Evolutionary conservation across 2,888 invertebrate genomes (phyloP).

Genomic region (Eristalinus sepulchralis): DNA sequence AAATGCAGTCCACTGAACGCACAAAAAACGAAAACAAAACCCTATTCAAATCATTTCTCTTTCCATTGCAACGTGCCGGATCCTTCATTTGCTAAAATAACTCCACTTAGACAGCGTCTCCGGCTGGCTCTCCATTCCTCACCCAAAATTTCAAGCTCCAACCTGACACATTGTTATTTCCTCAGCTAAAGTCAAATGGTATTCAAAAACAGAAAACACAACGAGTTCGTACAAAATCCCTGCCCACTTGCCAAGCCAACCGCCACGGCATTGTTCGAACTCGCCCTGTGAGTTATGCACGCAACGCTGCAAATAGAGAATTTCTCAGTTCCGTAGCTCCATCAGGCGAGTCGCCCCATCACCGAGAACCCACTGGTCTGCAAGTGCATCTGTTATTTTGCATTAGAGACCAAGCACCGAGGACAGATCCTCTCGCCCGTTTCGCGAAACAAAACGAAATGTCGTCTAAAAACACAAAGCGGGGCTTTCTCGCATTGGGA

Average conservation of each 20-base stretch:
- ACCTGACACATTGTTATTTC: neutral
- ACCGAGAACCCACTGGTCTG: conserved; percentile 19
- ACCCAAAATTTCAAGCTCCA: neutral
- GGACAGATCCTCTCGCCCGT: neutral
- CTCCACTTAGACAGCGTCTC: neutral
- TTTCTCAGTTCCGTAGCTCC: neutral
- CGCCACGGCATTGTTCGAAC: conserved; percentile 10
- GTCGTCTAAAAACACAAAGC: conserved; percentile 1
- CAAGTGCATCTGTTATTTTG: conserved; percentile 51
- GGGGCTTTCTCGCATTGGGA: neutral
- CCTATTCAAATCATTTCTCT: neutral
- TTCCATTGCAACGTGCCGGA: neutral
- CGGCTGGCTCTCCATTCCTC: neutral
- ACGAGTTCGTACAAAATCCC: neutral
- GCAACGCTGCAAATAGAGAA: conserved; percentile 15
- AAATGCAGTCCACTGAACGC: neutral
- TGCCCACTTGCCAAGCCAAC: neutral
- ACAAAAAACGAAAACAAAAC: neutral
- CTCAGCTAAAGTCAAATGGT: neutral
- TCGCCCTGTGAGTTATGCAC: conserved; percentile 4
- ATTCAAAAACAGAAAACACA: neutral
- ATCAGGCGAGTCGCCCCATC: neutral
- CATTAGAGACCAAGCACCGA: conserved; percentile 33
- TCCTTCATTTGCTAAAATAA: neutral
- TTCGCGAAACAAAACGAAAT: neutral